Conservation (phyloP, 2,113 vertebrate genomes). For the Drymodes brunneopygia region DNA sequence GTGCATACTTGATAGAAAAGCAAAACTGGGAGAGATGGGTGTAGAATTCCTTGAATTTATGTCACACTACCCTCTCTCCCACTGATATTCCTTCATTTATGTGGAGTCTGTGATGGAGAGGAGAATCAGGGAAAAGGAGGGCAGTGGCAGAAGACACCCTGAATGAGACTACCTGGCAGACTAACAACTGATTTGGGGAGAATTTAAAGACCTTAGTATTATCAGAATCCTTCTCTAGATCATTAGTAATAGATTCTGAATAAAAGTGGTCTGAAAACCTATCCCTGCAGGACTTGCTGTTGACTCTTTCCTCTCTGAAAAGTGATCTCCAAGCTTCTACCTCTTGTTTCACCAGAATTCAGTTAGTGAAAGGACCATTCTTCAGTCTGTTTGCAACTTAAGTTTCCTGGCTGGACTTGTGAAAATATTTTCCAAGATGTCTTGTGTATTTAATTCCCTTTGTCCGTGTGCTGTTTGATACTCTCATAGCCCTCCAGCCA, state of each 20-base stretch:
- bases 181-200: not conserved
- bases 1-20: not conserved
- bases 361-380: not conserved
- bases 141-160: not conserved
- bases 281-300: not conserved
- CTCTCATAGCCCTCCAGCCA: not conserved
- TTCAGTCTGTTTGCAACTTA: not conserved
- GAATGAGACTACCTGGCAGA: not conserved
- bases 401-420: not conserved
- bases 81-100: not conserved
- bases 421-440: not conserved
- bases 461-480: not conserved
- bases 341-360: not conserved
- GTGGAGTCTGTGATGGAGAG: not conserved
- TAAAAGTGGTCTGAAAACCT: not conserved
- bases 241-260: not conserved
- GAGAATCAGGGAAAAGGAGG: not conserved
- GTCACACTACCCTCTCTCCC: accelerated
- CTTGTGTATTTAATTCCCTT: not conserved
- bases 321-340: not conserved
- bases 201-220: not conserved
- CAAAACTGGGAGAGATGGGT: not conserved
- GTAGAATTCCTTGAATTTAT: not conserved
- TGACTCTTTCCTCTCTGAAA: not conserved
- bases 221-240: not conserved